Evolutionary conservation across 2,113 vertebrate species (phyloP).

Genomic region (Onychostruthus taczanowskii): DNA sequence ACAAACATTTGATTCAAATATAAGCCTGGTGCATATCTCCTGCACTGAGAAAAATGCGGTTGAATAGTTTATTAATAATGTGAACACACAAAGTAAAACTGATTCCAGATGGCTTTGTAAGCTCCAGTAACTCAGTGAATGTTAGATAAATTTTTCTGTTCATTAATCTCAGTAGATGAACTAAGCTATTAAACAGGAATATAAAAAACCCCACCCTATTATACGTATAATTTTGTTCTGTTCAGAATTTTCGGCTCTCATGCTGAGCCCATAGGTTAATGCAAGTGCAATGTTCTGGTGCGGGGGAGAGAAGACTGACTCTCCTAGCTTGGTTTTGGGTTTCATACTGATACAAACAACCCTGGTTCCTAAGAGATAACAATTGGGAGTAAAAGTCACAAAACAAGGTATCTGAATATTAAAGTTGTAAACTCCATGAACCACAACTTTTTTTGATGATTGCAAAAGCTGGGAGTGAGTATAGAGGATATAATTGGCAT

Average conservation of each 20-base stretch:
- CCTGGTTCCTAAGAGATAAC: neutral
- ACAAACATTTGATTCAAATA: neutral
- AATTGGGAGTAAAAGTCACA: neutral
- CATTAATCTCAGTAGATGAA: neutral
- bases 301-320: neutral
- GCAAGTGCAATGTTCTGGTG: neutral
- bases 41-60: neutral
- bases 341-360: neutral
- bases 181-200: neutral
- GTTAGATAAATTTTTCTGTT: neutral
- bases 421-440: neutral
- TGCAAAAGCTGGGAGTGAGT: neutral
- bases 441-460: neutral
- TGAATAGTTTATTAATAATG: neutral
- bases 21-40: neutral
- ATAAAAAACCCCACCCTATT: rapidly evolving
- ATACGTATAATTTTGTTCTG: neutral
- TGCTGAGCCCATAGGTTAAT: neutral
- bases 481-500: neutral
- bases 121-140: neutral
- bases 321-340: neutral
- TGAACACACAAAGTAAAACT: neutral
- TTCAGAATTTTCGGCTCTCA: neutral
- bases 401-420: neutral
- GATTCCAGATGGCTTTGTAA: neutral